Evolutionary conservation across 2,888 invertebrate species (phyloP).

Genomic region (Ferdinandea cuprea): DNA sequence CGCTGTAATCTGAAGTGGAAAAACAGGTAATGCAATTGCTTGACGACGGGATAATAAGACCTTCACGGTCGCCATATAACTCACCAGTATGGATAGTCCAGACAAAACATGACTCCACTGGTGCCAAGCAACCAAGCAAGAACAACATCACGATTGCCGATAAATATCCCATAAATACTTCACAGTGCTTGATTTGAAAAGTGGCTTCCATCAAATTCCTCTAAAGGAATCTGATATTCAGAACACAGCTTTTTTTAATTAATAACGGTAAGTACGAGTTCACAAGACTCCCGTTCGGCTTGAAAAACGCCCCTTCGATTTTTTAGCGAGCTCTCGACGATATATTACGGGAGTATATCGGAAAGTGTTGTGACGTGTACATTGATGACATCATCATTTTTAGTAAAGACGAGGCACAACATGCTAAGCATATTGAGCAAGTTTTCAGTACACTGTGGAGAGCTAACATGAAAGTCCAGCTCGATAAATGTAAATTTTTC

Average conservation of each 20-base stretch:
- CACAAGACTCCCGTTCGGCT: conserved; percentile 52
- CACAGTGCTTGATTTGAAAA: too few relatives aligned
- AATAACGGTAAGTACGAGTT: conserved; percentile 54
- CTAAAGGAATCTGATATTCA: conserved; percentile 46
- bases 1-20: conserved; percentile 40
- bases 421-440: conserved; percentile 43
- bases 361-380: conserved; percentile 45
- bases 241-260: too few relatives aligned
- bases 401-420: conserved; percentile 37
- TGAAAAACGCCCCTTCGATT: conserved; percentile 56
- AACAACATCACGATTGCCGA: conserved; percentile 51
- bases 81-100: too few relatives aligned
- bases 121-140: conserved; percentile 45
- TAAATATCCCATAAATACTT: too few relatives aligned
- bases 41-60: too few relatives aligned
- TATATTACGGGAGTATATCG: too few relatives aligned
- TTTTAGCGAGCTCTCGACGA: conserved; percentile 49
- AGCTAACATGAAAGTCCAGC: conserved; percentile 49
- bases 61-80: too few relatives aligned
- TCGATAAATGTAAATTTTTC: too few relatives aligned
- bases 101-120: conserved; percentile 41
- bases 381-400: conserved; percentile 63
- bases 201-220: conserved; percentile 54
- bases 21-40: conserved; percentile 42
- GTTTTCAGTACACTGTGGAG: conserved; percentile 35